Conservation (phyloP, 2,888 invertebrate genomes). For the Lypha dubia region DNA sequence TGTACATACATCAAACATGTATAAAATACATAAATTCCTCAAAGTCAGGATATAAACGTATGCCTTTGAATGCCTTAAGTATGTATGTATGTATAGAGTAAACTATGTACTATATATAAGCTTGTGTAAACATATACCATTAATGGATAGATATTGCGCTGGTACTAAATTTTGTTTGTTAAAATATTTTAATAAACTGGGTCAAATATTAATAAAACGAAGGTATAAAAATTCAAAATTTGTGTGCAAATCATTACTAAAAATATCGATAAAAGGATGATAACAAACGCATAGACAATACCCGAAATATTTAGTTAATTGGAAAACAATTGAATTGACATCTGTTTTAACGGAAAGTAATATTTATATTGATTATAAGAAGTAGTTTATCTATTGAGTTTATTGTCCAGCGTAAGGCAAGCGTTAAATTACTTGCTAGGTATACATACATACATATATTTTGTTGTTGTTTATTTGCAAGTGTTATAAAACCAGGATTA, state of each 20-base stretch:
- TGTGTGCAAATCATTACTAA: conserved; percentile 13
- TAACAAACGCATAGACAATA: conserved; percentile 56
- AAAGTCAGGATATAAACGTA: conserved; percentile 23
- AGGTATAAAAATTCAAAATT: background rate
- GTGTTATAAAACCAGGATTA: conserved; percentile 69
- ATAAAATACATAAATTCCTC: conserved; percentile 34
- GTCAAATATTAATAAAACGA: conserved; percentile 50
- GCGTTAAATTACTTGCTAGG: conserved; percentile 80
- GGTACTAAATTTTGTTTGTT: conserved; percentile 51
- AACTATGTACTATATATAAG: too few relatives aligned
- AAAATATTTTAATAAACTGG: conserved; percentile 49
- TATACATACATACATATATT: background rate
- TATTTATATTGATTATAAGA: too few relatives aligned
- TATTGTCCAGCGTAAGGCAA: conserved; percentile 74
- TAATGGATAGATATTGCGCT: conserved; percentile 24
- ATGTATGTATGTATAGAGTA: too few relatives aligned
- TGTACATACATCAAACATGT: conserved; percentile 38
- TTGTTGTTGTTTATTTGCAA: conserved; percentile 26
- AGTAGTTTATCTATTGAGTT: background rate
- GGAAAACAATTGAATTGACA: conserved; percentile 74
- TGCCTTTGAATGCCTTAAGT: conserved; percentile 14
- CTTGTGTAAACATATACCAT: background rate
- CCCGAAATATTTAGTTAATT: conserved; percentile 69
- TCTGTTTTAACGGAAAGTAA: conserved; percentile 70
- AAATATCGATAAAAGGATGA: conserved; percentile 14